Conservation (phyloP, 2,797 vertebrate species). For the Gambusia yucatana region DNA sequence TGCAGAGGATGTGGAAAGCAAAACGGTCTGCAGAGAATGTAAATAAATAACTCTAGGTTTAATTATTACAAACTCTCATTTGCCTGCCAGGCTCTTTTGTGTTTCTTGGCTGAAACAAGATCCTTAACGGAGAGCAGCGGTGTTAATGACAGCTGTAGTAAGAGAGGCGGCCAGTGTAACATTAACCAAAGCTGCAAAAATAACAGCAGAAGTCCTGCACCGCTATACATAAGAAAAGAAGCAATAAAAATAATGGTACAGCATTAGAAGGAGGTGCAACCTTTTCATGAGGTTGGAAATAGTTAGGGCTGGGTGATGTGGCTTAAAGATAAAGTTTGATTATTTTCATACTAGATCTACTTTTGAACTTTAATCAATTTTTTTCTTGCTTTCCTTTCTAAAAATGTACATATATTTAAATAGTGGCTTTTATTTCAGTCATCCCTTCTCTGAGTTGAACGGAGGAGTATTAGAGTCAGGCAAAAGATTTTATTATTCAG, state of each 20-base stretch:
- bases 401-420: too few relatives aligned
- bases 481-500: too few relatives aligned
- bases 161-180: conserved; percentile 42
- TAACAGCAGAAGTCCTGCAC: conserved; percentile 36
- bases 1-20: conserved; percentile 39
- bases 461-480: too few relatives aligned
- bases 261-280: not conserved
- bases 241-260: not conserved
- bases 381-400: too few relatives aligned
- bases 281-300: not conserved
- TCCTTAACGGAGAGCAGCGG: conserved; percentile 29
- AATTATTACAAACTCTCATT: conserved; percentile 51
- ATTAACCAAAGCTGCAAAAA: conserved; percentile 44
- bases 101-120: conserved; percentile 47
- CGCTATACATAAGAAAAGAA: conserved; percentile 32
- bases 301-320: too few relatives aligned
- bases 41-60: conserved; percentile 62
- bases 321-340: not conserved
- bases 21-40: conserved; percentile 32
- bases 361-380: too few relatives aligned
- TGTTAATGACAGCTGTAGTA: conserved; percentile 55
- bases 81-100: conserved; percentile 32
- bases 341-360: not conserved
- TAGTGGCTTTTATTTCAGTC: too few relatives aligned
- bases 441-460: too few relatives aligned